These are phyloP conservation scores for Actinostola sp. DNA, from an alignment of 92 coral and sea anemone genomes.

Conservation along the genomic window DNA sequence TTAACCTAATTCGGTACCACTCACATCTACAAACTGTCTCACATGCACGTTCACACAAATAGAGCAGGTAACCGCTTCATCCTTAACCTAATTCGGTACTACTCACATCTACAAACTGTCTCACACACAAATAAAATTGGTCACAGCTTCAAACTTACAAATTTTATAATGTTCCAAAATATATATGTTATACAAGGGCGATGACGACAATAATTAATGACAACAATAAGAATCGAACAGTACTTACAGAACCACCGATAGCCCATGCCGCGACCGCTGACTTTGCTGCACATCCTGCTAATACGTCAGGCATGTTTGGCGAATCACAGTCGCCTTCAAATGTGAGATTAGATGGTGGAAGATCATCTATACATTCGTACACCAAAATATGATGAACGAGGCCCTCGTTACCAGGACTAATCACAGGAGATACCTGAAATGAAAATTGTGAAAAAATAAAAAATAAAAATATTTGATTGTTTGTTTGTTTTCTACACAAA, in stretches of 20 bases:
- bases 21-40: no score
- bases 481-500: background rate
- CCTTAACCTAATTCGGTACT: no score
- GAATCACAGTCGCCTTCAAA: constrained; percentile 23
- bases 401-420: constrained; percentile 62
- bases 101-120: no score
- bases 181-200: no score
- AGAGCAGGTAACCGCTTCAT: no score
- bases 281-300: constrained; percentile 10
- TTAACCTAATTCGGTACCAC: no score
- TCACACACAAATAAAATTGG: no score
- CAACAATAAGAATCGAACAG: no score
- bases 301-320: constrained; percentile 47
- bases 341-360: constrained; percentile 37
- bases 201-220: no score
- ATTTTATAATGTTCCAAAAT: no score
- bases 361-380: constrained; percentile 48
- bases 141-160: no score
- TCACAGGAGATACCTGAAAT: constrained; percentile 43
- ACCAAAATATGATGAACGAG: constrained; percentile 63
- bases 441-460: background rate
- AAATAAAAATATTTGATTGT: background rate
- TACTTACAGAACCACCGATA: constrained; percentile 62
- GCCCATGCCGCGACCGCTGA: constrained; percentile 60
- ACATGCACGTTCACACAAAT: no score